phyloP scores from a whole-genome alignment of 1,140 invertebrate genomes.

The Eumaeus atala region DNA sequence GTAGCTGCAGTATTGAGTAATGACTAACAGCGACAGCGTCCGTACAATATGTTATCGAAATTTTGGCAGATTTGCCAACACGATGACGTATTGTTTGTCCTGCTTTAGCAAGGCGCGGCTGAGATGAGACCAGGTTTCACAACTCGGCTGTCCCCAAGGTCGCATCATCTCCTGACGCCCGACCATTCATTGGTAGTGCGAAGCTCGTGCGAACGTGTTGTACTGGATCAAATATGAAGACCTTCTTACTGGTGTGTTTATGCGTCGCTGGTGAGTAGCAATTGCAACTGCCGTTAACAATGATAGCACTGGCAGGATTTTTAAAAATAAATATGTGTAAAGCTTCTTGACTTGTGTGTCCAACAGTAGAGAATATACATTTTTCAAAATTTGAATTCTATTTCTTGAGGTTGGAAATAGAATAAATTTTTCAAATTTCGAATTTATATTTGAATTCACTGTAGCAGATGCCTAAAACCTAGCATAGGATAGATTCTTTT shows the following conservation, averaged over 20 bases:
- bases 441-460: no score
- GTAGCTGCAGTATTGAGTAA: no score
- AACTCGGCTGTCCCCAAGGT: slow-evolving; percentile 56
- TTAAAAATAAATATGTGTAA: no score
- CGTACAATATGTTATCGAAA: slow-evolving; percentile 8
- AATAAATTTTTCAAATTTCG: no score
- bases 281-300: background rate
- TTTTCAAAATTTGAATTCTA: no score
- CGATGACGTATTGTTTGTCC: slow-evolving; percentile 25
- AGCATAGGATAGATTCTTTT: no score
- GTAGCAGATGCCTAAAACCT: no score
- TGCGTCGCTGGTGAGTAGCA: slow-evolving; percentile 50
- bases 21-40: background rate
- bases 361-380: no score
- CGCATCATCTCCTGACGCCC: slow-evolving; percentile 28
- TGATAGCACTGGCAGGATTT: no score
- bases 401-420: no score
- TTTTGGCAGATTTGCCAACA: slow-evolving; percentile 14
- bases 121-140: slow-evolving; percentile 48
- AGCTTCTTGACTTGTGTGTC: no score
- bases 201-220: slow-evolving; percentile 43
- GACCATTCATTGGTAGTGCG: slow-evolving; percentile 39
- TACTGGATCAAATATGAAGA: slow-evolving; percentile 39
- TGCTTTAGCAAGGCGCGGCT: slow-evolving; percentile 48
- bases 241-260: slow-evolving; percentile 43